Evolutionary conservation across 2,113 vertebrate genomes (phyloP), one percentile per base, ranked within the genome.

Genomic region (Nipponia nippon): DNA sequence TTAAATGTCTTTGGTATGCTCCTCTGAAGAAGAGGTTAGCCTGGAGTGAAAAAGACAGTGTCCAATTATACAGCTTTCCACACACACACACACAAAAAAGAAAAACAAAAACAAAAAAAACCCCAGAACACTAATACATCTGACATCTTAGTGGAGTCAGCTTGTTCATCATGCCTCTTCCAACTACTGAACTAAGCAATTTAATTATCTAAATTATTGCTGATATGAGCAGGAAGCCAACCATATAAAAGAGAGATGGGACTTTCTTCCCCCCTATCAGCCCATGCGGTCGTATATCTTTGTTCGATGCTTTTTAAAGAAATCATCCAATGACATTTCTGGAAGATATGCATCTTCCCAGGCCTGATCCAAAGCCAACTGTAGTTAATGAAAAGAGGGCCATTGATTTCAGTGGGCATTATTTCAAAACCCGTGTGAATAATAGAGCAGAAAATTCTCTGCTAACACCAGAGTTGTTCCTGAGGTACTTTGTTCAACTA

Each of bases 191-290:
- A 96, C 82, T 91, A 94, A 95, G 96, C 75, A 93, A 95, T 97
- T 97, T 97, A 97, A 96, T 97, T 96, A 96, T 90, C 95, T 93
- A 83, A 95, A 90, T 96, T 94, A 95, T 88, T 95, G 84, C 87
- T 97, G 87, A 94, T 96, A 93, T 62, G 96, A 97, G 87, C 94
- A 96, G 71, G 84, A 95, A 96, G 90, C 56, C 93, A 92, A 95
- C 71, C 65, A 44, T 90, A 87, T 52, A 91, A 71, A 93, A 97
- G 55, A 93, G 78, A 91, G 71, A 91, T 78, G 44, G 67, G 75
- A 83, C 44, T 89, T 92, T 70, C 65, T 75, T 50, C 22, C 26
- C 69, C 50, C 30, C 1, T 2, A 72, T 96, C 78, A 81, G 36
- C 63, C 63, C 52, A 59, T 63, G 53, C 2, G 0, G 25, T 70